Percentiles rank a stretch among this genome's conserved stretches.
phyloP scores from a whole-genome alignment of 2,113 vertebrate genomes.

The Hoplias malabaricus region DNA sequence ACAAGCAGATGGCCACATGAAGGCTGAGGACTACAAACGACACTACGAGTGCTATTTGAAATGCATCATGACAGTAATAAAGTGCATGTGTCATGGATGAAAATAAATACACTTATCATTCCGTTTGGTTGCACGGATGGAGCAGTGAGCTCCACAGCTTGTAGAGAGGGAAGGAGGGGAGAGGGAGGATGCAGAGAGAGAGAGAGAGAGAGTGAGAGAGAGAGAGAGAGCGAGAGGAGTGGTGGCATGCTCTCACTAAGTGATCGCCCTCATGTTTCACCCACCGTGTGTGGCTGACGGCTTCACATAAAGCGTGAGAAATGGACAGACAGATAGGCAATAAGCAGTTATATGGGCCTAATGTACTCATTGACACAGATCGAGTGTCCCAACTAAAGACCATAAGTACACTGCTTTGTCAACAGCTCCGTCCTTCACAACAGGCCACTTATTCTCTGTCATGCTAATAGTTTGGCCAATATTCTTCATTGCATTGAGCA shows the following conservation, averaged over 20 bases:
- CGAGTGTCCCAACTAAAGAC: conserved; percentile 53
- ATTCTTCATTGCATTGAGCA: conserved; percentile 15
- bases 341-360: conserved; percentile 55
- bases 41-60: conserved; percentile 31
- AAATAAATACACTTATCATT: conserved; percentile 52
- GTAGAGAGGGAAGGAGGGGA: background rate
- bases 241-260: conserved; percentile 23
- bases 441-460: conserved; percentile 9
- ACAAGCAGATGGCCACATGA: conserved; percentile 45
- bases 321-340: conserved; percentile 52
- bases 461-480: conserved; percentile 29
- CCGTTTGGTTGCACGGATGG: conserved; percentile 30
- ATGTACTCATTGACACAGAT: conserved; percentile 65
- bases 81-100: conserved; percentile 39
- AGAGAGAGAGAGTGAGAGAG: too few relatives aligned
- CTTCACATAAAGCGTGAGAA: conserved; percentile 57
- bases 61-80: conserved; percentile 44
- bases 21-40: conserved; percentile 38
- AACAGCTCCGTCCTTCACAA: conserved; percentile 55
- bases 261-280: conserved; percentile 49
- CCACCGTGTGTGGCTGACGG: conserved; percentile 52
- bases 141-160: conserved; percentile 2
- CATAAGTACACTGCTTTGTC: conserved; percentile 61
- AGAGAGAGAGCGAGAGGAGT: background rate
- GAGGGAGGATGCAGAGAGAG: too few relatives aligned